Conservation (phyloP, 2,113 vertebrate species). For the Ameiurus melas region DNA sequence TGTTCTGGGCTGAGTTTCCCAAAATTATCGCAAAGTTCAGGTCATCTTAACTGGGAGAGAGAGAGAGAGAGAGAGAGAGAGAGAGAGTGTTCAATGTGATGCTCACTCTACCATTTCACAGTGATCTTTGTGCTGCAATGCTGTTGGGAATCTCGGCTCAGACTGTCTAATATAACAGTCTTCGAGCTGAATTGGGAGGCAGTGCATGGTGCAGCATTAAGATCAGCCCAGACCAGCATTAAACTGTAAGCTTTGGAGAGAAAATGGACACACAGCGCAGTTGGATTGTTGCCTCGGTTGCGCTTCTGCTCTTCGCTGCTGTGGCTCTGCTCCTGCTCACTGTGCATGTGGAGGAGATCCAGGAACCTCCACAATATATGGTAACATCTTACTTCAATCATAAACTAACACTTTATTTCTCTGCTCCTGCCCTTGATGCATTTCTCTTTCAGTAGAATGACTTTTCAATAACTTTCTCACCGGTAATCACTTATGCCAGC, state of each 20-base stretch:
- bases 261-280: constrained; percentile 60
- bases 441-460: neutral
- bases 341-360: constrained; percentile 72
- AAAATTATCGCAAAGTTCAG: neutral
- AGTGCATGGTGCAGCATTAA: constrained; percentile 12
- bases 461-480: neutral
- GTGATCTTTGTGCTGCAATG: neutral
- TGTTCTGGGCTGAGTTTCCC: neutral
- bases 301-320: constrained; percentile 74
- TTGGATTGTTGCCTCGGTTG: constrained; percentile 60
- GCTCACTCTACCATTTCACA: neutral
- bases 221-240: neutral
- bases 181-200: neutral
- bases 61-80: neutral
- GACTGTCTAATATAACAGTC: neutral
- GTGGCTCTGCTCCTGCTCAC: constrained; percentile 82
- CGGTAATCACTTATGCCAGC: neutral
- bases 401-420: neutral
- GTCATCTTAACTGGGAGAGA: neutral
- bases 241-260: neutral
- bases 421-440: neutral
- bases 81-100: neutral
- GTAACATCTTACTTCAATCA: constrained; percentile 68
- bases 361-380: constrained; percentile 76
- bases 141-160: neutral